Evolutionary conservation across 1,140 invertebrate genomes (phyloP), one percentile per base, ranked within the genome.

Genomic region (Prorops nasuta): DNA sequence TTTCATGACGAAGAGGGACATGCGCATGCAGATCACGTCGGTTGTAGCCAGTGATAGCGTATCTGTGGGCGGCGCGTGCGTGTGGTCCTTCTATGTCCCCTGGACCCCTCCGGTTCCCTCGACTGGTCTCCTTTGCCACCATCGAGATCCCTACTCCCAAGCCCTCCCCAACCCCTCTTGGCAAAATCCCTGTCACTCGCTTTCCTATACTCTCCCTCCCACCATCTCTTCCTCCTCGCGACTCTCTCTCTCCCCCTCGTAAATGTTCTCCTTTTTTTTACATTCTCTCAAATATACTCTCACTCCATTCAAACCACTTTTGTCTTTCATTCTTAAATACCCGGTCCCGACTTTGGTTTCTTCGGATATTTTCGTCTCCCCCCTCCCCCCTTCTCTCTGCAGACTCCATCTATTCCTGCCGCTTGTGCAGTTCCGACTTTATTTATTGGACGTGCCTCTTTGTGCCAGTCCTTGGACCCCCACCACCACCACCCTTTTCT

Each of bases 11-110:
- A 66, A 67, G 57, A 58, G 66, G 42, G 66, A 72, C 70, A 69
- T 67, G 69, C 64, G 62, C 64, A 73, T 74, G 69, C 69, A 71
- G 71, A 75, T 73, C 71, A 75, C 72, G 72, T 74, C 59, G 69
- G 63, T 70, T 66, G 68, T 70, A 66, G 58, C 60, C 57, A 56
- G 66, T 75, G 74, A 74, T 76, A 74, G 60, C 64, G 63, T 75
- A 75, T 75, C 74, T 74, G 72, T 76, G 71, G 74, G 72, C 71
- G 72, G 69, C 61, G 63, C 67, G 65, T 69, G 71, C 67, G 74
- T 76, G 72, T 76, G 74, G 74, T 76, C 74, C 65, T 50, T 49
- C 57, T 56, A 55, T 72, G 66, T 74, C 69, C 58, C 62, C 37
- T n/a, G n/a, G n/a, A n/a, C n/a, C n/a, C n/a, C n/a, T n/a, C n/a